Conservation (phyloP, 2,797 vertebrate species). For the Phrynocephalus forsythii region DNA sequence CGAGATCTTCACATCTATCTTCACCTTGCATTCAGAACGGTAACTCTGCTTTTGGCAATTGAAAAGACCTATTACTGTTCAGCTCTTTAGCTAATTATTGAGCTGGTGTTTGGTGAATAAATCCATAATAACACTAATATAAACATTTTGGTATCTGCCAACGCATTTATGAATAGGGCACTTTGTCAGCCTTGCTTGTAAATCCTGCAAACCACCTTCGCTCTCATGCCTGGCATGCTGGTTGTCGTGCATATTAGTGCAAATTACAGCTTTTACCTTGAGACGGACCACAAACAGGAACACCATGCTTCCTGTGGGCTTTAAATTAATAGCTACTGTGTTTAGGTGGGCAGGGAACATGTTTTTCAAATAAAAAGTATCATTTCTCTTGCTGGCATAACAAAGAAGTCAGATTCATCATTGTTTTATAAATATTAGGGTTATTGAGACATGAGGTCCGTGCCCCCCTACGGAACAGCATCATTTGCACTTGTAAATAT, state of each 20-base stretch:
- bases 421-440: accelerated
- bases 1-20: slow-evolving; percentile 10
- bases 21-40: not conserved
- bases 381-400: not conserved
- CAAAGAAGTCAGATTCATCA: not conserved
- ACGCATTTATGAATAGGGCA: slow-evolving; percentile 3
- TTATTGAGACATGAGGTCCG: not conserved
- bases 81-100: not conserved
- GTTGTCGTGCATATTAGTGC: slow-evolving; percentile 66
- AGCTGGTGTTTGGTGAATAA: slow-evolving; percentile 4
- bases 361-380: slow-evolving; percentile 33
- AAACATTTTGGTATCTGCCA: not conserved
- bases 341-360: slow-evolving; percentile 67
- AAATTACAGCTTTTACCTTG: not conserved
- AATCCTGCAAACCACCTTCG: not conserved
- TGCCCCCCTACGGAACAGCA: slow-evolving; percentile 66
- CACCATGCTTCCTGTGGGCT: slow-evolving; percentile 56
- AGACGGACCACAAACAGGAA: slow-evolving; percentile 36
- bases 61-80: not conserved
- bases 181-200: slow-evolving; percentile 62
- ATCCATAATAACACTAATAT: not conserved
- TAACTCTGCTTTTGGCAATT: not conserved
- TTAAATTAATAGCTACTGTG: slow-evolving; percentile 49
- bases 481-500: slow-evolving; percentile 57
- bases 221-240: slow-evolving; percentile 2